Base-by-base conservation (phyloP, 2,888 invertebrate species). In the Melitaea athalia region DNA sequence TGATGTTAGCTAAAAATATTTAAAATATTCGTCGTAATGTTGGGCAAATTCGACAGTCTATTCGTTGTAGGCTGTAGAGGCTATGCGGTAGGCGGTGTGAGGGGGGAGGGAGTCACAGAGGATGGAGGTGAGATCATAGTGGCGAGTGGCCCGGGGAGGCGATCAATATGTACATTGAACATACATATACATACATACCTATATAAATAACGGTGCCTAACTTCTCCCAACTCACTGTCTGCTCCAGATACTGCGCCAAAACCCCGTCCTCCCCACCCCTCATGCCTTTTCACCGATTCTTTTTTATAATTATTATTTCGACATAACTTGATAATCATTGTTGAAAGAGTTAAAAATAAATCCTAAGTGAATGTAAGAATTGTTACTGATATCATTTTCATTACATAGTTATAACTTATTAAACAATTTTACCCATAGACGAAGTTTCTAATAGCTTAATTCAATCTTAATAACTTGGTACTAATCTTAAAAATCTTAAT, bases 121-220 rank as follows among this genome's bases (percentile, higher is more conserved):
- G 90, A 90, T 90, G 91, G 92, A 91, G 92, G 92, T 92, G 92
- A 91, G 91, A 91, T 92, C 91, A 92, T 91, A 92, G 92, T 92
- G 92, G 91, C 91, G 91, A 91, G 92, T 91, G 89, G 89, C 90
- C 86, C 83, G 90, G 91, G 89, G 89, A 89, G 89, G 86, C 92
- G 92, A 92, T 92, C 92, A 91, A 92, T 92, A 92, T 91, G 92
- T 92, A 92, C 91, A 91, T 91, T 91, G 90, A 91, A 88, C 91
- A 87, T 91, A 91, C 86, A 89, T 91, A 91, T 91, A 91, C 86
- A 89, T 91, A 91, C 86, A 85, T 90, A 91, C 84, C 89, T 87
- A 87, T 86, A 90, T 90, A 91, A 88, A 89, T 89, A 91, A 87
- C 87, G 84, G 88, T 89, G 88, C 90, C 91, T 89, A 88, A 89